These are phyloP conservation scores for Pelochelys cantorii DNA, from an alignment of 2,797 vertebrate genomes.

Conservation along the genomic window DNA sequence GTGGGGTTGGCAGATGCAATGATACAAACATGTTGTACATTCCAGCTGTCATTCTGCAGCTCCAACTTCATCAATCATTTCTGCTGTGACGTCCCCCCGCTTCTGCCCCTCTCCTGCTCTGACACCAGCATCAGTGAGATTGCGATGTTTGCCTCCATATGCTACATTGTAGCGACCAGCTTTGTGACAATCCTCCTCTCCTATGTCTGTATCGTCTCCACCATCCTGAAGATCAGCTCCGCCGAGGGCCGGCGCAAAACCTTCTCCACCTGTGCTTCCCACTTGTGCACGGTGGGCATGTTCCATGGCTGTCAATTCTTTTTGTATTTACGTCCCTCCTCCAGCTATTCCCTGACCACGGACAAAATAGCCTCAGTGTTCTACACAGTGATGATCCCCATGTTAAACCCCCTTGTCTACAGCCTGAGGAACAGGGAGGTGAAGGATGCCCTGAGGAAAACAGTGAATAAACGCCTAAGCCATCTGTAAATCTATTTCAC, in stretches of 20 bases:
- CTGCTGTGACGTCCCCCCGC: slow-evolving; percentile 69
- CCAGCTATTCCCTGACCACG: slow-evolving; percentile 52
- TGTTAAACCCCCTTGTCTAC: too few relatives aligned
- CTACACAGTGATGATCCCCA: too few relatives aligned
- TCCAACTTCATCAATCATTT: slow-evolving; percentile 68
- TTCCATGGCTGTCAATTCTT: too few relatives aligned
- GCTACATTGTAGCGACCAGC: too few relatives aligned
- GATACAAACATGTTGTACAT: slow-evolving; percentile 58
- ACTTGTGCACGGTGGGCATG: not conserved
- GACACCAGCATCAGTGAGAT: slow-evolving; percentile 64
- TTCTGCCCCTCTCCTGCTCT: slow-evolving; percentile 70
- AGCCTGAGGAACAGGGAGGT: too few relatives aligned
- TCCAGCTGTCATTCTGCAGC: slow-evolving; percentile 64
- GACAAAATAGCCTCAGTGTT: slow-evolving; percentile 59
- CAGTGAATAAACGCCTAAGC: too few relatives aligned
- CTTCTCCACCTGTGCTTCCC: slow-evolving; percentile 64
- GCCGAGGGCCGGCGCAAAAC: slow-evolving; percentile 44
- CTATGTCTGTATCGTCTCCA: slow-evolving; percentile 47
- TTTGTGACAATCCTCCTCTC: slow-evolving; percentile 37
- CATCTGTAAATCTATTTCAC: too few relatives aligned
- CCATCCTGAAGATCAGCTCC: slow-evolving; percentile 55
- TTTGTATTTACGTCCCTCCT: slow-evolving; percentile 47
- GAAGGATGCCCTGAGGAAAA: too few relatives aligned
- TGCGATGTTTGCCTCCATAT: slow-evolving; percentile 16
- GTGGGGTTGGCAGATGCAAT: slow-evolving; percentile 60